Evolutionary conservation across 2,888 invertebrate genomes (phyloP), one percentile per base, ranked within the genome.

Genomic region (Anorthoa munda): DNA sequence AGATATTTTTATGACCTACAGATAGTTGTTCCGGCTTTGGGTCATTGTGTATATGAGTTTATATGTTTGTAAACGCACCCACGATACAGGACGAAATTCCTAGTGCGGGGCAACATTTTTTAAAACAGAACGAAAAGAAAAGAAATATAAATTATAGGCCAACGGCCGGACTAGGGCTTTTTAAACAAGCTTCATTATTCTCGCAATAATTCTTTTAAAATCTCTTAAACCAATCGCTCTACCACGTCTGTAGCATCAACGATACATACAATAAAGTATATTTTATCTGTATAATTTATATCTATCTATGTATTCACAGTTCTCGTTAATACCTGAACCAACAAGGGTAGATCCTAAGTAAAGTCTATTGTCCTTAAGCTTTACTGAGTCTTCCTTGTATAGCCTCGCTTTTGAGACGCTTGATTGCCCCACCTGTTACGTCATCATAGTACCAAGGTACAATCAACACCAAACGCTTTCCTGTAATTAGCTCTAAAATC

Each of bases 361-460:
- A 61, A 60, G 18, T 51, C 39, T 61, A 51, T 39, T 12, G 11
- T 1, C n/a, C 7, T 31, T 64, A 67, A 73, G 26, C 66, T 56
- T 21, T 11, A 7, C 48, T 15, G 21, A 50, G 56, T 53, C 77
- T 26, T 51, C 23, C 21, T 48, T 46, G 4, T 5, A 45, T 65
- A 65, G 59, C 60, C 15, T n/a, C 50, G 39, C 39, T 21, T 31
- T 73, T 72, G 7, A 58, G 18, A 26, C 60, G 7, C 21, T 61
- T 50, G 61, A 23, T 31, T 45, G n/a, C 2, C 0, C 58, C 74
- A 78, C 80, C 80, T 78, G 80, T 77, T 77, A 79, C 75, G 2
- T 63, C 17, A 15, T 46, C 46, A 73, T 7, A 58, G 21, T 13
- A 23, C 18, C 51, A 55, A 48, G 21, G 23, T 31, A 68, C 13